Evolutionary conservation across 2,888 invertebrate species (phyloP), one percentile per base, ranked within the genome.

Genomic region (Sinhomidia bicolor): DNA sequence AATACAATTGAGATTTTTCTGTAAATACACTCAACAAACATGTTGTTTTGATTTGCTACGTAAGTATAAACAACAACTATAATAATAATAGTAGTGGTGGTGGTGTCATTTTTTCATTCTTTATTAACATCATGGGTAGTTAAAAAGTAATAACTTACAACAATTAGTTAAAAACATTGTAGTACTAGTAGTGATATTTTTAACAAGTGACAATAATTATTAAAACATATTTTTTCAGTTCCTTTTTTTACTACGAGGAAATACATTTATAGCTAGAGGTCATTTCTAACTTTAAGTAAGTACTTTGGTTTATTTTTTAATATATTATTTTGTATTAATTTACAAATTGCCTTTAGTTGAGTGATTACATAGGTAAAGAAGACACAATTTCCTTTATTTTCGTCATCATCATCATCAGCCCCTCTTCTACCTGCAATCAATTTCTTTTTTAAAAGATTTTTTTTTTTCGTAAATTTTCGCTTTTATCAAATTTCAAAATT

Each of bases 1-100:
- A 71, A 71, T 71, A 71, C 71, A 71, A 23, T 71, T 71, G 68
- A 71, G 71, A 44, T 71, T 44, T 71, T 41, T n/a, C n/a, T n/a
- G n/a, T n/a, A n/a, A n/a, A n/a, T 36, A 68, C 68, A 17, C 71
- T 12, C 4, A 6, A n/a, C 7, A 17, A 26, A 9, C 17, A 68
- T 9, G n/a, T 36, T 9, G 17, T 41, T 20, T 29, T 65, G 4
- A 12, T 57, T 60, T 29, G 9, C 23, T 60, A 60, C 12, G 23
- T 1, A 62, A 12, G 9, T 32, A 14, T 60, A 32, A 14, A 62
- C 29, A 29, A 17, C 29, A 62, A 62, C 62, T 29, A 62, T 14
- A n/a, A 32, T 23, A 36, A 7, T 65, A 62, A 32, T 10, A 32
- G 23, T 23, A 36, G 10, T 17, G 17, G 20, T 20, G 17, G 44